Conservation (phyloP, 2,113 vertebrate species). For the Corythornis cristatus region DNA sequence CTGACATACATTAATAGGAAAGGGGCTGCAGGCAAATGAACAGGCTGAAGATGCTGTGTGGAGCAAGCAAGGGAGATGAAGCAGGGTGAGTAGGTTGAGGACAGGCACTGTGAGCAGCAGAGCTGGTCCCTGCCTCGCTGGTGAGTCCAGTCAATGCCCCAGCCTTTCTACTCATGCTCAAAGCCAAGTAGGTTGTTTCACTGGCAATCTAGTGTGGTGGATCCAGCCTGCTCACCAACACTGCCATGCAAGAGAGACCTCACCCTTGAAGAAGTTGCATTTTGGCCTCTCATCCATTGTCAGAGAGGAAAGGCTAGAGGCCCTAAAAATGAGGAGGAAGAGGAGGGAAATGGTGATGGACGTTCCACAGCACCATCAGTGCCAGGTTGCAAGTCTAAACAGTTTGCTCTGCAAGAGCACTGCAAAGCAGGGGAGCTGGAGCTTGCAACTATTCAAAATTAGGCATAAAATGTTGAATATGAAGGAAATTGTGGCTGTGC, state of each 20-base stretch:
- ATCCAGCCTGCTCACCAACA: background rate
- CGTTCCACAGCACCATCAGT: background rate
- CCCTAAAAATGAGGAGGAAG: background rate
- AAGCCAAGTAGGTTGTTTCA: background rate
- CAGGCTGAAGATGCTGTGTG: background rate
- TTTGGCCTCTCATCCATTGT: background rate
- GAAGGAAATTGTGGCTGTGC: background rate
- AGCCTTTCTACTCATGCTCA: background rate
- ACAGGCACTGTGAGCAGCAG: background rate
- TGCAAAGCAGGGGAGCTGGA: background rate
- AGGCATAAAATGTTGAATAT: background rate
- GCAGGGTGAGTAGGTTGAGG: background rate
- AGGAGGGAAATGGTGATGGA: background rate
- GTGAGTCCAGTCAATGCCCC: background rate
- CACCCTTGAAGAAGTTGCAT: background rate
- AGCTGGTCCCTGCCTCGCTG: background rate
- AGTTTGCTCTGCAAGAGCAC: background rate
- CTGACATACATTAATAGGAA: background rate
- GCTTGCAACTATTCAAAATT: background rate
- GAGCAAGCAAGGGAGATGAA: background rate
- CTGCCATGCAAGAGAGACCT: background rate
- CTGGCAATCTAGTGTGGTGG: background rate
- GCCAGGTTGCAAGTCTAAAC: background rate
- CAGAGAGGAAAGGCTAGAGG: background rate
- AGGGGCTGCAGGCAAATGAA: background rate